Base-by-base conservation (phyloP, 2,113 vertebrate species). In the Kryptolebias marmoratus region DNA sequence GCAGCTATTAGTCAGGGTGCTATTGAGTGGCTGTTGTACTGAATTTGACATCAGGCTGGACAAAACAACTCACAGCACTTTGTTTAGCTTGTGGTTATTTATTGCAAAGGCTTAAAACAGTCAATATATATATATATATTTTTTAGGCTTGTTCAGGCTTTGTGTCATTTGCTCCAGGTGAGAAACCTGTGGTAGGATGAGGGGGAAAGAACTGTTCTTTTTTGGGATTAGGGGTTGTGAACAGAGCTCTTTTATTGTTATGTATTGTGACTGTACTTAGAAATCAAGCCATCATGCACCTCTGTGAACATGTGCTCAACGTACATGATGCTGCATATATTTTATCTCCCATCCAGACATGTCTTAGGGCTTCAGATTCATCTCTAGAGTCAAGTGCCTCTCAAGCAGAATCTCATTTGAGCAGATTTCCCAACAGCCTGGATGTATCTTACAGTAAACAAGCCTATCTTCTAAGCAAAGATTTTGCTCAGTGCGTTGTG, bases 21-120 rank as follows among this genome's bases (percentile, higher is more conserved):
- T 64, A 73, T 61, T 79, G 84, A 84, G 73, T n/a, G 57, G 84
- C 65, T 79, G 39, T 54, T 79, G 66, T 82, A 90, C 86, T 84
- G 71, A 48, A 86, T 84, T 77, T 85, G 89, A 91, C 86, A 84
- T 87, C 77, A 81, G 88, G 83, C 88, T 87, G 76, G 64, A 73
- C 47, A 62, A 80, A 77, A 71, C 60, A 61, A 73, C 71, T 79
- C 68, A 44, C 58, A 63, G 86, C 73, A 64, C 69, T 79, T 77
- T 64, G 74, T 45, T 80, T 76, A 28, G 67, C 68, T 77, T 32
- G 60, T 52, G 62, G 55, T 72, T 75, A 59, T 63, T 65, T 11
- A 61, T 13, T 63, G 45, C 45, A 44, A 48, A 30, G 39, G 57
- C 44, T 52, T 64, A 22, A 74, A 73, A 76, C 27, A 22, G 12